Conservation (phyloP, 2,113 vertebrate genomes). For the Pseudorasbora parva region DNA sequence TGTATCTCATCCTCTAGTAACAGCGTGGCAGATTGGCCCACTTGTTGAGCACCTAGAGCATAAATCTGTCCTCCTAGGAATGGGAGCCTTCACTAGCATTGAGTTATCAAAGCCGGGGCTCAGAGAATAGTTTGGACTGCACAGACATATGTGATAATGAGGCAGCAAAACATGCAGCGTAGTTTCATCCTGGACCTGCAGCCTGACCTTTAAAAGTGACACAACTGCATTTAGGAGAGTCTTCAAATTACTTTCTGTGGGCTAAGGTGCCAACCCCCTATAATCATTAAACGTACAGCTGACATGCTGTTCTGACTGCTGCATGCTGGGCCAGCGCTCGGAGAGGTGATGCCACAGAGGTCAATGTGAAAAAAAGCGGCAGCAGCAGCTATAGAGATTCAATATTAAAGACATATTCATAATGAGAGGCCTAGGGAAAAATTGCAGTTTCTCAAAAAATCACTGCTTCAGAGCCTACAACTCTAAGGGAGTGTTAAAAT, state of each 20-base stretch:
- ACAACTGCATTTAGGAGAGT: slow-evolving; percentile 47
- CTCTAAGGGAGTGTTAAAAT: not conserved
- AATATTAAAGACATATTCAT: slow-evolving; percentile 53
- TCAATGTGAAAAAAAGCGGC: slow-evolving; percentile 55
- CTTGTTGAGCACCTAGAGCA: slow-evolving; percentile 55
- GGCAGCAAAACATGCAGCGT: slow-evolving; percentile 52
- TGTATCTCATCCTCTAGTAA: slow-evolving; percentile 43
- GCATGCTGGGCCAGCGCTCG: slow-evolving; percentile 59
- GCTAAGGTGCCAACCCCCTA: slow-evolving; percentile 58
- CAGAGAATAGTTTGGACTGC: slow-evolving; percentile 28
- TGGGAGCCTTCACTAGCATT: slow-evolving; percentile 37
- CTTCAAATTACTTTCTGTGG: slow-evolving; percentile 64
- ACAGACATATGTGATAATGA: slow-evolving; percentile 54
- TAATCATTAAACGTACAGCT: slow-evolving; percentile 66
- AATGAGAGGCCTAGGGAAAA: slow-evolving; percentile 54
- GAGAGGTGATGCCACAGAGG: slow-evolving; percentile 63
- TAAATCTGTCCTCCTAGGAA: slow-evolving; percentile 41
- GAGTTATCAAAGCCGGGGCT: slow-evolving; percentile 54
- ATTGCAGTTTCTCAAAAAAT: slow-evolving; percentile 31
- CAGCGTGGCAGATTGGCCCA: slow-evolving; percentile 16
- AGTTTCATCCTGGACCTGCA: slow-evolving; percentile 41
- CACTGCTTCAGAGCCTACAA: not conserved
- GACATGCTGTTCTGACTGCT: slow-evolving; percentile 47
- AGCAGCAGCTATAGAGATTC: slow-evolving; percentile 46
- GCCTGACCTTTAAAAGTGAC: slow-evolving; percentile 37